A percentile compares a stretch with the other conserved stretches of the same genome.
phyloP scores from a whole-genome alignment of 2,113 vertebrate genomes.

The Ictalurus punctatus region DNA sequence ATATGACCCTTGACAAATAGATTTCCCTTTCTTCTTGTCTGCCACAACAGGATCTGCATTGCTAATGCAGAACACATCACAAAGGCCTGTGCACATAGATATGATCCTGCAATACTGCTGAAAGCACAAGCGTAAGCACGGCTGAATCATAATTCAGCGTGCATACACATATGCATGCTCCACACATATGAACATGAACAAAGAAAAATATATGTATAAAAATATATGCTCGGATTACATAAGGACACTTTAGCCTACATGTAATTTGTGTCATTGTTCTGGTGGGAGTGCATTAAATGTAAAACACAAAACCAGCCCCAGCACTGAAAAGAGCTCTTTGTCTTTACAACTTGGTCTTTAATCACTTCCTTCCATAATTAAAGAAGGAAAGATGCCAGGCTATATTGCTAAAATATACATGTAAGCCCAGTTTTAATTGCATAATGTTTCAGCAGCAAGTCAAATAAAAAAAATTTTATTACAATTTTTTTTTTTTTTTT shows the following conservation, averaged over 20 bases:
- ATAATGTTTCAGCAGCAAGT: neutral
- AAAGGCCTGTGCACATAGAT: slow-evolving; percentile 36
- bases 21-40: slow-evolving; percentile 40
- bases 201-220: slow-evolving; percentile 10
- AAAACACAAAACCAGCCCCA: neutral
- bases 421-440: neutral
- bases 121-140: slow-evolving; percentile 18
- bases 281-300: neutral
- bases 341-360: neutral
- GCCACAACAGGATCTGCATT: slow-evolving; percentile 40
- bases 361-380: slow-evolving; percentile 9
- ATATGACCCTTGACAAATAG: slow-evolving; percentile 26
- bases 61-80: slow-evolving; percentile 33
- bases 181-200: neutral
- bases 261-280: neutral
- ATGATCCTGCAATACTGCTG: slow-evolving; percentile 34
- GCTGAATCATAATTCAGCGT: neutral
- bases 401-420: neutral
- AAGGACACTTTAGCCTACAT: neutral
- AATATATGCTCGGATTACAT: neutral
- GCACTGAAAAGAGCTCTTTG: neutral
- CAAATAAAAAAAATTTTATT: neutral
- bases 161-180: slow-evolving; percentile 14
- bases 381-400: neutral
- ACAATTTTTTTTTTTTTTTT: neutral